phyloP scores from a whole-genome alignment of 2,113 vertebrate genomes.

The Semicossyphus pulcher region DNA sequence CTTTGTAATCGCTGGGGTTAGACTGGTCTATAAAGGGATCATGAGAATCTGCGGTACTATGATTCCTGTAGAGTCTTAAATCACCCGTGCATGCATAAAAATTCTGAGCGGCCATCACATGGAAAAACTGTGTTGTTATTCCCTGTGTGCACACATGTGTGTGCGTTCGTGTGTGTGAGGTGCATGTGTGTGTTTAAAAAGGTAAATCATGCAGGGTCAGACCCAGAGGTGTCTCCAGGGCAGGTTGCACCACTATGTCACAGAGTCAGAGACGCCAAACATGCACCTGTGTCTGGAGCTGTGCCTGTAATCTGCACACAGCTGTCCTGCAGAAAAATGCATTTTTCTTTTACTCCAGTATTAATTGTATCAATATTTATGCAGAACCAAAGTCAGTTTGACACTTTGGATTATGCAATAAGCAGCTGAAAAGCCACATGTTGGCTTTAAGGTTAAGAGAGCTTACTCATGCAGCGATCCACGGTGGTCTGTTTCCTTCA shows the following conservation, averaged over 20 bases:
- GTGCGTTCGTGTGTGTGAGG: neutral
- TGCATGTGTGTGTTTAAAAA: slow-evolving; percentile 2
- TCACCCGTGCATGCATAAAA: slow-evolving; percentile 19
- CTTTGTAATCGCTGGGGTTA: neutral
- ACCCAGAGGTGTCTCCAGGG: slow-evolving; percentile 44
- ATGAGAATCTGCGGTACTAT: slow-evolving; percentile 17
- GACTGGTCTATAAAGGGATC: slow-evolving; percentile 20
- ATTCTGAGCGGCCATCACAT: slow-evolving; percentile 18
- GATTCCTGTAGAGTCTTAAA: slow-evolving; percentile 37
- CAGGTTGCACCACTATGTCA: slow-evolving; percentile 48
- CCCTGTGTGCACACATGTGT: neutral
- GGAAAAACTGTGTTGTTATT: slow-evolving; percentile 30
- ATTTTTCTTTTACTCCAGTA: neutral
- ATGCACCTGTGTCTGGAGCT: slow-evolving; percentile 54
- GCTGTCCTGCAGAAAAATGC: slow-evolving; percentile 4
- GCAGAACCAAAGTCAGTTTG: no score
- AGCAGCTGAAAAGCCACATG: slow-evolving; percentile 1
- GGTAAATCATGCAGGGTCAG: slow-evolving; percentile 47
- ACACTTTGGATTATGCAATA: slow-evolving; percentile 1
- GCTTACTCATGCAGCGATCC: slow-evolving; percentile 13
- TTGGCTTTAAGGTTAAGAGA: neutral
- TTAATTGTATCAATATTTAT: neutral
- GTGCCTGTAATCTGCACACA: slow-evolving; percentile 28
- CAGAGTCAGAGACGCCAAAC: slow-evolving; percentile 48
- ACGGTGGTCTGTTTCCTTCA: slow-evolving; percentile 35